Percentiles rank a stretch among this genome's conserved stretches.
Conservation (phyloP, 2,113 vertebrate genomes). For the Scopus umbretta region DNA sequence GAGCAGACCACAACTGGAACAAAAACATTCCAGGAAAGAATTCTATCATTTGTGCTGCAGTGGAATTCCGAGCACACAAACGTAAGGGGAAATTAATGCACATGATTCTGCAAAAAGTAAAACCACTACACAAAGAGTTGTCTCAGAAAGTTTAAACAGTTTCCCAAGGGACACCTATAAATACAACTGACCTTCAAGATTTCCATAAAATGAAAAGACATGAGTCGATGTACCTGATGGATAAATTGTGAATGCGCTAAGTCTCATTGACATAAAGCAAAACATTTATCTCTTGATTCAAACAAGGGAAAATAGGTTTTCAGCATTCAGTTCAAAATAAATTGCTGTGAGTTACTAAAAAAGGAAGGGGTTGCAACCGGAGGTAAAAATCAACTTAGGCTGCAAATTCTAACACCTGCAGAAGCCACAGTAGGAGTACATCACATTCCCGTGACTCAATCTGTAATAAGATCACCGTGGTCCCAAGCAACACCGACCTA, state of each 20-base stretch:
- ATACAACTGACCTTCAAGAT: neutral
- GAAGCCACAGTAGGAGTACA: neutral
- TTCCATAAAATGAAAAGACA: neutral
- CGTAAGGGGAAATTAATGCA: neutral
- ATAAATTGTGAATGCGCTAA: neutral
- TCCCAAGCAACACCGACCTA: neutral
- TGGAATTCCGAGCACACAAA: neutral
- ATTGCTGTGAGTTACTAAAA: neutral
- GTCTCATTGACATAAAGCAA: neutral
- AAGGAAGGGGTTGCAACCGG: neutral
- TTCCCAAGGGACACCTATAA: neutral
- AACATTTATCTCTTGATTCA: neutral
- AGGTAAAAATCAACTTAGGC: neutral
- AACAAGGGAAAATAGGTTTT: neutral
- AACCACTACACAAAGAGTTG: neutral
- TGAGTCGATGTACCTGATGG: neutral
- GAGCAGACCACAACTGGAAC: neutral
- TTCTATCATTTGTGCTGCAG: neutral
- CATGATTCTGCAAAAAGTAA: neutral
- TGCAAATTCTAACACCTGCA: neutral
- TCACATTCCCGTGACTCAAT: neutral
- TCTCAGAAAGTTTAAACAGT: neutral
- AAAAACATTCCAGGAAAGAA: neutral
- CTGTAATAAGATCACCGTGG: rapidly evolving
- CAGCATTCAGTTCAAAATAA: neutral